Percentiles rank a stretch among this genome's conserved stretches.
Conservation (phyloP, 2,888 invertebrate genomes). For the Apantesis nais region DNA sequence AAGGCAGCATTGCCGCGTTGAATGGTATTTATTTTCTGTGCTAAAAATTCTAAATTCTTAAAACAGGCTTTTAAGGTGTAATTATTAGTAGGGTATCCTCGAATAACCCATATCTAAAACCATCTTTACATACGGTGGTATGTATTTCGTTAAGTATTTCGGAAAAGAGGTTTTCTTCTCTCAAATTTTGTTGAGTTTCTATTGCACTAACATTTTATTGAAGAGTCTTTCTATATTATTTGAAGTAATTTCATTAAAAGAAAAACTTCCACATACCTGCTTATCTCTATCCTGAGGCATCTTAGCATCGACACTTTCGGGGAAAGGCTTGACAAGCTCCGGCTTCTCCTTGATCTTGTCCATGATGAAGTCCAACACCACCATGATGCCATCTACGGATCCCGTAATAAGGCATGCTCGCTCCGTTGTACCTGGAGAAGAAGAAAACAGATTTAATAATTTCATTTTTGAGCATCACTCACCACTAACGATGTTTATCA, state of each 20-base stretch:
- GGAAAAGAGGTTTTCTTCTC: not conserved
- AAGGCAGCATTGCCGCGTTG: too few species aligned
- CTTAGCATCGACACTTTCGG: conserved; percentile 93
- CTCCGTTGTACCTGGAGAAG: conserved; percentile 93
- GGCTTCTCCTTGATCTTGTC: conserved; percentile 98
- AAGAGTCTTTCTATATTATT: too few species aligned
- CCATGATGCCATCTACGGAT: conserved; percentile 95
- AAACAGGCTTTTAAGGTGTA: too few species aligned
- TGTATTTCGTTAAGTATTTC: not conserved
- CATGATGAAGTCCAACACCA: conserved; percentile 96
- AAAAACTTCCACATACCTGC: conserved; percentile 80
- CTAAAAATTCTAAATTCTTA: too few species aligned
- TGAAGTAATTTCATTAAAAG: not conserved
- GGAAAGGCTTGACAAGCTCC: conserved; percentile 93
- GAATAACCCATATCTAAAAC: too few species aligned
- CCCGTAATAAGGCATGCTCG: conserved; percentile 97
- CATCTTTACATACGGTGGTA: too few species aligned
- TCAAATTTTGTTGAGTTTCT: not conserved
- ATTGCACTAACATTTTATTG: not conserved
- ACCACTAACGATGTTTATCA: too few species aligned
- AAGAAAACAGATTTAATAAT: conserved; percentile 5
- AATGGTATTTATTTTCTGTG: too few species aligned
- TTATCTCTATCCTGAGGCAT: conserved; percentile 95
- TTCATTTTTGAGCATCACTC: not conserved
- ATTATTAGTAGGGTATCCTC: too few species aligned